A percentile compares a stretch with the other conserved stretches of the same genome.
phyloP scores from a whole-genome alignment of 2,113 vertebrate genomes.

The Nothobranchius kuhntae region DNA sequence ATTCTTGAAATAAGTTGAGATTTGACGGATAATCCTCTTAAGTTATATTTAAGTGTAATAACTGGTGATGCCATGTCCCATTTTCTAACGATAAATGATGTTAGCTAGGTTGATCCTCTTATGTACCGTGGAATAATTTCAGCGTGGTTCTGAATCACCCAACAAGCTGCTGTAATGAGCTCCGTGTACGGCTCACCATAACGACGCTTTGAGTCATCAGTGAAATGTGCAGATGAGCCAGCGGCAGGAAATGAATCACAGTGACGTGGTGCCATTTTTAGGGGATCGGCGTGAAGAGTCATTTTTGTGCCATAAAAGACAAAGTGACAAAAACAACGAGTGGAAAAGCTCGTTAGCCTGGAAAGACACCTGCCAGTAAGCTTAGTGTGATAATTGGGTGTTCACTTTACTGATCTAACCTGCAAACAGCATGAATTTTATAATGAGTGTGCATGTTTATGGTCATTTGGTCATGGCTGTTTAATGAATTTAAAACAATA shows the following conservation, averaged over 20 bases:
- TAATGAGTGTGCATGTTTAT: too few relatives aligned
- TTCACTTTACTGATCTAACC: background rate
- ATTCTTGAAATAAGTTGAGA: background rate
- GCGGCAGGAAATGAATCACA: background rate
- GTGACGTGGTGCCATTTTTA: background rate
- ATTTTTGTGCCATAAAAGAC: background rate
- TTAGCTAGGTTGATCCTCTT: too few relatives aligned
- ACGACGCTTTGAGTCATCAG: background rate
- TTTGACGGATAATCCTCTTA: too few relatives aligned
- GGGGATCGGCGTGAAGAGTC: background rate
- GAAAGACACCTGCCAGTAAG: constrained; percentile 2
- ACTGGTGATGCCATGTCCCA: background rate
- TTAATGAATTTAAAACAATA: too few relatives aligned
- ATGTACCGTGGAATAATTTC: background rate
- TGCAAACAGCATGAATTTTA: too few relatives aligned
- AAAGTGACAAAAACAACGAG: background rate
- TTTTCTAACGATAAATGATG: too few relatives aligned
- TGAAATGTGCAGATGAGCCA: background rate
- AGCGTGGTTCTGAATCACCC: background rate
- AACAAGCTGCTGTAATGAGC: background rate
- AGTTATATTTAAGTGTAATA: too few relatives aligned
- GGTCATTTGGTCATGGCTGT: too few relatives aligned
- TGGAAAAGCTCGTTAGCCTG: background rate
- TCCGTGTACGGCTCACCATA: background rate
- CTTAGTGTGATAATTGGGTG: background rate